Conservation (phyloP, 2,888 invertebrate species). For the Platycnemis pennipes region DNA sequence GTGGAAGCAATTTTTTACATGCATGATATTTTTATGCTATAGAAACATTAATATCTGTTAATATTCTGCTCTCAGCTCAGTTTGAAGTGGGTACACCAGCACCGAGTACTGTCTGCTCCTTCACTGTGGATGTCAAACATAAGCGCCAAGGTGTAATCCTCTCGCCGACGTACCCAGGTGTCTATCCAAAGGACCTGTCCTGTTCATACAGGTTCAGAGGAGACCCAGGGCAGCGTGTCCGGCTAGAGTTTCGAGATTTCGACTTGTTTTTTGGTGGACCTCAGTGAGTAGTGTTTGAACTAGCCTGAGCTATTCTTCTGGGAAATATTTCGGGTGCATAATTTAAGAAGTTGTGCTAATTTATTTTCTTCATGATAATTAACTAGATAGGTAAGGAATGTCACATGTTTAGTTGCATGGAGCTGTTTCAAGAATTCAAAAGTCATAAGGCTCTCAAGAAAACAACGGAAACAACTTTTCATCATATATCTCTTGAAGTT, state of each 20-base stretch:
- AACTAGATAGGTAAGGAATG: not conserved
- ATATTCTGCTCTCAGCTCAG: constrained; percentile 84
- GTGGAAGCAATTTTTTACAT: too few species aligned
- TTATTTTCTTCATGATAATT: not conserved
- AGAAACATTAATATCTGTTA: not conserved
- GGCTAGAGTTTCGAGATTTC: constrained; percentile 98
- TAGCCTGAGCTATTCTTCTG: not conserved
- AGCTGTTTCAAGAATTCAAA: not conserved
- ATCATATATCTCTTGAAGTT: not conserved
- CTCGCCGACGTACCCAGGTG: constrained; percentile 99
- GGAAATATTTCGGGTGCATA: not conserved
- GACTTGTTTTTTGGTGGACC: constrained; percentile 99
- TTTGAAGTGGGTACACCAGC: constrained; percentile 95
- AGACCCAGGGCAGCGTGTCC: constrained; percentile 92
- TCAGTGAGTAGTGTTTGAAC: constrained; percentile 88
- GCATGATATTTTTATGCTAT: not conserved
- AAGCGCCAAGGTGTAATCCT: constrained; percentile 92
- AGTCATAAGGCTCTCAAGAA: not conserved
- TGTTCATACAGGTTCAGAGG: constrained; percentile 97
- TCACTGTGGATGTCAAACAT: constrained; percentile 88
- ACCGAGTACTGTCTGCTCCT: constrained; percentile 93
- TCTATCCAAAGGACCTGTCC: constrained; percentile 97
- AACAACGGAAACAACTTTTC: not conserved
- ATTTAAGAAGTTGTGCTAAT: not conserved
- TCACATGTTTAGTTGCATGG: not conserved